Percentiles rank a stretch among this genome's conserved stretches.
Conservation (phyloP, 1,140 invertebrate genomes). For the Lineus longissimus region DNA sequence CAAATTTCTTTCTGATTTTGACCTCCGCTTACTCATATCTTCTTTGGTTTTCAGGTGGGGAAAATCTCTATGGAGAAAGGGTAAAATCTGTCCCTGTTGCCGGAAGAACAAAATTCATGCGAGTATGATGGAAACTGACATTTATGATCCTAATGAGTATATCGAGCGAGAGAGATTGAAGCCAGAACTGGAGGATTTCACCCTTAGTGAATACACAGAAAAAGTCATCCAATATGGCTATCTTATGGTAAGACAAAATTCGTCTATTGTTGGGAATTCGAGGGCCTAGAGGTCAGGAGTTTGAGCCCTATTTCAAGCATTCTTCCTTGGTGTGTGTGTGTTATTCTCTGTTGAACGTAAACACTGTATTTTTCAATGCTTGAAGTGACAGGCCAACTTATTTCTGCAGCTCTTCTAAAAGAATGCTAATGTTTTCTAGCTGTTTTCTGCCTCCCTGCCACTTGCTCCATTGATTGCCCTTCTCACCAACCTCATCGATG, state of each 20-base stretch:
- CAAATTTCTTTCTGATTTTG: too few species aligned
- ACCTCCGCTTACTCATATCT: too few species aligned
- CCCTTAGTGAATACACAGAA: conserved; percentile 54
- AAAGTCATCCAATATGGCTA: conserved; percentile 56
- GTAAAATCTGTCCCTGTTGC: too few species aligned
- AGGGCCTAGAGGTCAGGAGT: too few species aligned
- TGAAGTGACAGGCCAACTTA: background rate
- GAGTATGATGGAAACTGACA: background rate
- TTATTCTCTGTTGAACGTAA: too few species aligned
- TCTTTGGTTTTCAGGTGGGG: too few species aligned
- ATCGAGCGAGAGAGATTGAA: conserved; percentile 47
- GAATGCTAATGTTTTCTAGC: conserved; percentile 44
- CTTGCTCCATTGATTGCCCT: conserved; percentile 54
- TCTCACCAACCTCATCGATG: conserved; percentile 47
- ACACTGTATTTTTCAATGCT: too few species aligned
- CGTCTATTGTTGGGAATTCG: background rate
- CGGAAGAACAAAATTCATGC: too few species aligned
- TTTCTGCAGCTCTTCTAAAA: background rate
- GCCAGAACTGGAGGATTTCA: conserved; percentile 50
- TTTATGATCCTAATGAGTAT: conserved; percentile 11
- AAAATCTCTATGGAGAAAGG: too few species aligned
- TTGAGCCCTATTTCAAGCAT: too few species aligned
- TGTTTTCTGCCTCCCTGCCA: conserved; percentile 56
- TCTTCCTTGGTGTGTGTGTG: too few species aligned
- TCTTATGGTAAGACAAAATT: conserved; percentile 54